Evolutionary conservation across 2,797 vertebrate species (phyloP), one percentile per base, ranked within the genome.

Genomic region (Dipus sagitta): DNA sequence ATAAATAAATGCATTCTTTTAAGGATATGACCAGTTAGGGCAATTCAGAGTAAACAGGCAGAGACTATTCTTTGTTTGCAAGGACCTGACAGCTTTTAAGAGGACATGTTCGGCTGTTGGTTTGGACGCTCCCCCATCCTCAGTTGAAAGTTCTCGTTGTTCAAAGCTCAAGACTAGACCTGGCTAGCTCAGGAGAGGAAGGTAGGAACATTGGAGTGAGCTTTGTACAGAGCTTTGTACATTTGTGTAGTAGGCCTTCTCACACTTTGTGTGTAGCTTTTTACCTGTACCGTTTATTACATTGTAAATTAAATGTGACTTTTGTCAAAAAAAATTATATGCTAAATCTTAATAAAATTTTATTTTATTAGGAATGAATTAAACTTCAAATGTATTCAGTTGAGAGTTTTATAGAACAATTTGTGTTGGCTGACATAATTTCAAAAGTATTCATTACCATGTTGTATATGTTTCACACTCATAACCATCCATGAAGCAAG

Each of bases 11-110:
- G 6, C 38, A 38, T 97, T 95, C 97, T 62, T 17, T 65, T 38
- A 88, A 97, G 96, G 77, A 68, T 97, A 78, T 96, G 83, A 95
- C 92, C 95, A 97, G 95, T 96, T 95, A 97, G 91, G 96, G 93
- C 94, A 92, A 38, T 90, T 91, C 64, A 96, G 65, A 85, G 85
- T 95, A 82, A 96, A 91, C 94, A 97, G 90, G 32, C 72, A 77
- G 92, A 86, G 71, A 79, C 92, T 75, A 88, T 17, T 83, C 62
- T 38, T 38, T 38, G 38, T 97, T 95, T 94, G 89, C 74, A 96
- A 97, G 91, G 96, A 92, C 82, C 71, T 91, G 94, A 88, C 79
- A 81, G 94, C 94, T 97, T 88, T 76, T 95, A 93, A 95, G 90
- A 96, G 94, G 91, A 92, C 91, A 75, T 90, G 88, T 97, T 96